A percentile compares a stretch with the other conserved stretches of the same genome.
Evolutionary conservation across 2,113 vertebrate genomes (phyloP).

Genomic region (Psephotus haematonotus): DNA sequence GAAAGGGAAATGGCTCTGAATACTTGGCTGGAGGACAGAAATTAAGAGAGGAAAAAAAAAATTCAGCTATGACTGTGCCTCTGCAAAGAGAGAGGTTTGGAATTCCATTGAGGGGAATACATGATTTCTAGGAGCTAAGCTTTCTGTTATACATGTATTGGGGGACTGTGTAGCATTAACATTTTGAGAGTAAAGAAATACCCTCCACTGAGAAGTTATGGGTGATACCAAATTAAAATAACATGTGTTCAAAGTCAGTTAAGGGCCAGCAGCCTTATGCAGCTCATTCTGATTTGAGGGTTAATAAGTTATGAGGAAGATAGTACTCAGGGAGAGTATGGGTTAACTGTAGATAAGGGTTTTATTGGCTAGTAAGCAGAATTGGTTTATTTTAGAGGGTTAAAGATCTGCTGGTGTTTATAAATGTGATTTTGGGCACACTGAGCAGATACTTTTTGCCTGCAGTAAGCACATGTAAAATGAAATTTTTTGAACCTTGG

Average conservation of each 20-base stretch:
- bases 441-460: background rate
- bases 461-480: background rate
- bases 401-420: background rate
- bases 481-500: background rate
- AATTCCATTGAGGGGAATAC: background rate
- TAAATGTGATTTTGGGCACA: background rate
- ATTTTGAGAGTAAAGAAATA: background rate
- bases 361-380: background rate
- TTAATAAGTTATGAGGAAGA: background rate
- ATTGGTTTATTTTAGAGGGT: background rate
- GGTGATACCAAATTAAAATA: background rate
- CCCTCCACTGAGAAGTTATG: background rate
- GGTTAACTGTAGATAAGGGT: background rate
- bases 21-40: background rate
- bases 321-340: background rate
- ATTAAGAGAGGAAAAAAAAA: background rate
- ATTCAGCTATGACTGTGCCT: background rate
- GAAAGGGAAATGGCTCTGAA: background rate
- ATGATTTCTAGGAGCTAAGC: background rate
- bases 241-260: background rate
- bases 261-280: background rate
- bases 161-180: background rate
- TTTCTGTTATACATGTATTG: background rate
- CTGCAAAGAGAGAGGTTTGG: background rate
- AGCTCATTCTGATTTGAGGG: background rate